Conservation (phyloP, 2,113 vertebrate species). For the Dicerorhinus sumatrensis region DNA sequence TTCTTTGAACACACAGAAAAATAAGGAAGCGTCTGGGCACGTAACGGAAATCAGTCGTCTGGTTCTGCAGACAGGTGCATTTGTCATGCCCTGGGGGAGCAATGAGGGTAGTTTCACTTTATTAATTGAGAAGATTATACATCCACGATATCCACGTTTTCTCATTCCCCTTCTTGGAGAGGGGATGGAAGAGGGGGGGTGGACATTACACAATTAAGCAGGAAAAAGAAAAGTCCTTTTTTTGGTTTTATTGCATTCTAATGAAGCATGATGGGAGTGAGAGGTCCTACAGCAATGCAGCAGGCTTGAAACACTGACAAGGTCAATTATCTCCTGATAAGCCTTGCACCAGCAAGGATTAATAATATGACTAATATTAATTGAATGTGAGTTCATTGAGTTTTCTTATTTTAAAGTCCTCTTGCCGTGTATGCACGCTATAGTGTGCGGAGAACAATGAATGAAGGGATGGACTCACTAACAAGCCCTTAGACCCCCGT, state of each 20-base stretch:
- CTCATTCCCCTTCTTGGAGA: not conserved
- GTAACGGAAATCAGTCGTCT: conserved; percentile 71
- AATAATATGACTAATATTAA: conserved; percentile 84
- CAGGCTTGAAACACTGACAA: conserved; percentile 71
- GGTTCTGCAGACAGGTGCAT: conserved; percentile 73
- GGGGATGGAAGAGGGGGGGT: not conserved
- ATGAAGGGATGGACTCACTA: conserved; percentile 53
- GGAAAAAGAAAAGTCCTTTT: conserved; percentile 18
- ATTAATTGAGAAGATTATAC: conserved; percentile 84
- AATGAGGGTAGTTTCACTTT: conserved; percentile 71
- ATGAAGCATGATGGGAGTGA: conserved; percentile 79
- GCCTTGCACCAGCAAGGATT: conserved; percentile 70
- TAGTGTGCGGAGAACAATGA: not conserved
- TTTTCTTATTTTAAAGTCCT: conserved; percentile 82
- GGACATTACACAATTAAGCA: conserved; percentile 50
- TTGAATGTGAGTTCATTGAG: conserved; percentile 80
- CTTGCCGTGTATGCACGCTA: not conserved
- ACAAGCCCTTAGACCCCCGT: not conserved
- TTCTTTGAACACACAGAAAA: conserved; percentile 46
- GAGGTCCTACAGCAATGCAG: conserved; percentile 56
- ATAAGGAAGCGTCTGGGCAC: conserved; percentile 61
- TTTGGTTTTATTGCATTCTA: conserved; percentile 76
- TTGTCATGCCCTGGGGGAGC: conserved; percentile 80
- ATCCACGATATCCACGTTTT: conserved; percentile 59
- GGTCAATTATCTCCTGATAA: conserved; percentile 85